A percentile compares a stretch with the other conserved stretches of the same genome.
These are phyloP conservation scores for Glaucopsyche alexis DNA, from an alignment of 2,888 invertebrate species.

Conservation along the genomic window DNA sequence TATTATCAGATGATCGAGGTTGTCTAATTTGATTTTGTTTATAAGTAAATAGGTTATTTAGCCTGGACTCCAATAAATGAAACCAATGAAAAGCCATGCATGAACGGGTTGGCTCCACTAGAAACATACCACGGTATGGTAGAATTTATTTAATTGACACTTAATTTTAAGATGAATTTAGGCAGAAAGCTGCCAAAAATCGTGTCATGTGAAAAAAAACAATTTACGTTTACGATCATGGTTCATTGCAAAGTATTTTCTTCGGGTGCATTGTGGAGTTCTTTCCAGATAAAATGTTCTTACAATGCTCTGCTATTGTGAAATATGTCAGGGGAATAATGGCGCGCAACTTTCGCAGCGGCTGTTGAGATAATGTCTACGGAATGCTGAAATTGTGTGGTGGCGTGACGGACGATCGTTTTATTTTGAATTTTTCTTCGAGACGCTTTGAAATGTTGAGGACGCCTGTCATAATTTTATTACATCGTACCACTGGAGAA, in stretches of 20 bases:
- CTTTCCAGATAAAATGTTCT: conserved; percentile 45
- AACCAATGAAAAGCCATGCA: background rate
- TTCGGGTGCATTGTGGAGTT: conserved; percentile 24
- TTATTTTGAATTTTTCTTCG: conserved; percentile 25
- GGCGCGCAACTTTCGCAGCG: conserved; percentile 50
- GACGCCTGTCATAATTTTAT: conserved; percentile 8
- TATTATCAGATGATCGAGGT: background rate
- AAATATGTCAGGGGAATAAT: conserved; percentile 71
- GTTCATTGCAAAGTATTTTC: conserved; percentile 28
- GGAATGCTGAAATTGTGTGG: conserved; percentile 47
- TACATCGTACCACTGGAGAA: background rate
- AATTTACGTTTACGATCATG: conserved; percentile 28
- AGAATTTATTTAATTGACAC: too few species aligned
- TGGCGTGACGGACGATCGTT: conserved; percentile 40
- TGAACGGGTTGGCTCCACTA: background rate
- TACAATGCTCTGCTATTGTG: conserved; percentile 52
- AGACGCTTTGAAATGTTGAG: conserved; percentile 1
- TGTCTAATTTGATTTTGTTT: background rate
- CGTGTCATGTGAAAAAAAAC: conserved; percentile 13
- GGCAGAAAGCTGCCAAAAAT: background rate
- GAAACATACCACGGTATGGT: background rate
- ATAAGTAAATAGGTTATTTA: background rate
- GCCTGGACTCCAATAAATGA: background rate
- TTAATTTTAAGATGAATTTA: background rate
- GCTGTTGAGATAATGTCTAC: conserved; percentile 50